Base-by-base conservation (phyloP, 2,797 vertebrate genomes). In the Caiman crocodilus region DNA sequence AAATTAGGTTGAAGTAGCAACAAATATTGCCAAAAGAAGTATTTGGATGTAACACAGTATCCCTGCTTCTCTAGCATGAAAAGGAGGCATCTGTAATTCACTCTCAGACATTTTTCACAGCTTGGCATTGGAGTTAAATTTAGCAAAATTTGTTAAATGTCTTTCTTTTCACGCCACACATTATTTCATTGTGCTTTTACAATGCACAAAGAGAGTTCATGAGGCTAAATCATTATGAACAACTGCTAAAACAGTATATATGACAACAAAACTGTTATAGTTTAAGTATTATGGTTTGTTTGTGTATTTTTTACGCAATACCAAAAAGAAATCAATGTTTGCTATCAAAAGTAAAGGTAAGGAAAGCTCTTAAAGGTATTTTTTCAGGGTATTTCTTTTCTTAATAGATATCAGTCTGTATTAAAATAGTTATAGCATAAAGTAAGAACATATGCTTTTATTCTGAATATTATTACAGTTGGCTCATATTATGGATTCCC, bases 161-260 rank as follows among this genome's bases (percentile, higher is more conserved):
- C 28, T 94, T n/a, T 26, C 15, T 89, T 96, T 90, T 91, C 88
- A 74, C 89, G 79, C 91, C 21, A 6, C 69, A 67, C 85, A 28
- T 91, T 92, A 87, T 63, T 85, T 91, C 77, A 78, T 61, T 92
- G 65, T 91, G 84, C 90, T 89, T 94, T 92, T 76, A 28, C 83
- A 85, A 57, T 91, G 60, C 30, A 23, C 1, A 64, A 83, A 90
- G 92, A 89, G 84, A 91, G 93, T 93, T 90, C 73, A 64, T 87
- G 67, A 82, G 28, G 63, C 76, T 87, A 95, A 96, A 76, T 85
- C 85, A 90, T 61, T 78, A 57, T 87, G 73, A 91, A 73, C 88
- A 93, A 93, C 92, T 92, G 88, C 87, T 91, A 79, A 0, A 63
- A 25, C 84, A 57, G 73, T 94, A 79, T 91, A 85, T 89, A 75